Percentiles rank a stretch among this genome's conserved stretches.
Evolutionary conservation across 2,888 invertebrate genomes (phyloP).

Genomic region (Melinopterus prodromus): DNA sequence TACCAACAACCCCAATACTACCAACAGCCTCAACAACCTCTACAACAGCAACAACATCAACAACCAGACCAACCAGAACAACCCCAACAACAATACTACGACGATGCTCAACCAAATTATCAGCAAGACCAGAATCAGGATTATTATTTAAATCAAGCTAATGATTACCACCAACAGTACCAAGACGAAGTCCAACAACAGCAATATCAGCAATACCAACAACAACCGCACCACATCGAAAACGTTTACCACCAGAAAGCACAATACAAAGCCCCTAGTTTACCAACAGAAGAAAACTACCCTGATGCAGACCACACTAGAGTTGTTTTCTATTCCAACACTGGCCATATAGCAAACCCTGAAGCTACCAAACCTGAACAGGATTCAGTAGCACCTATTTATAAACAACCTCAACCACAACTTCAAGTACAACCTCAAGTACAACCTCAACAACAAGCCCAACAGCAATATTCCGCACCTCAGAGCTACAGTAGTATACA

Average conservation of each 20-base stretch:
- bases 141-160: constrained; percentile 27
- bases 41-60: constrained; percentile 18
- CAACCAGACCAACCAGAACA: constrained; percentile 33
- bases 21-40: background rate
- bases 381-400: constrained; percentile 29
- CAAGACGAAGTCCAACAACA: constrained; percentile 33
- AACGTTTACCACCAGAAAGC: constrained; percentile 29
- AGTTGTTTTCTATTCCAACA: constrained; percentile 61
- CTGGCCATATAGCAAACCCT: constrained; percentile 35
- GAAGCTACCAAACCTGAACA: constrained; percentile 29
- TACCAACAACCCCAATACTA: constrained; percentile 23
- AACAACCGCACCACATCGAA: constrained; percentile 32
- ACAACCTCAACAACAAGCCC: background rate
- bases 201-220: constrained; percentile 35
- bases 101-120: constrained; percentile 46
- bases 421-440: background rate
- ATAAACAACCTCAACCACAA: constrained; percentile 19
- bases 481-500: constrained; percentile 28
- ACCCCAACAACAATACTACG: constrained; percentile 29
- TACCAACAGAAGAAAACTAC: constrained; percentile 66
- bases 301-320: constrained; percentile 67
- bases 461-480: constrained; percentile 18
- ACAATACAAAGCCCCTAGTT: constrained; percentile 33
- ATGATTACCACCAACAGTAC: constrained; percentile 35
- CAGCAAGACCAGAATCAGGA: constrained; percentile 49